phyloP scores from a whole-genome alignment of 64 coral and sea anemone genomes.

The Porites lutea region DNA sequence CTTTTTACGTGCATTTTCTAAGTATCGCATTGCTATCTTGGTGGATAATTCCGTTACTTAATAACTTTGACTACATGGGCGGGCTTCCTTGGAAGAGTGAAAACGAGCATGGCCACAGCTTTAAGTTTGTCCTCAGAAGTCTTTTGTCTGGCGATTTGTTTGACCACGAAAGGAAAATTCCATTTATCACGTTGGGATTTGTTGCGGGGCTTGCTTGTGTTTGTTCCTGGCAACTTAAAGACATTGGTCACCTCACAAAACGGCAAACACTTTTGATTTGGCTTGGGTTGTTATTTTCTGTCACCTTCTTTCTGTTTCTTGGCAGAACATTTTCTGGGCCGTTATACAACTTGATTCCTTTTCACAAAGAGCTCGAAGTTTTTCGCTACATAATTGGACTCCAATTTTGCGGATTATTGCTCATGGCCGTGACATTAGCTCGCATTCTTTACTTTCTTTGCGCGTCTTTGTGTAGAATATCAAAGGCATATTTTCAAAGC shows the following conservation, averaged over 20 bases:
- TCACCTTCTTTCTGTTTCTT: constrained; percentile 62
- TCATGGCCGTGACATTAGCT: constrained; percentile 42
- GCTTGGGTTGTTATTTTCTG: constrained; percentile 42
- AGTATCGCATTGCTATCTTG: constrained; percentile 53
- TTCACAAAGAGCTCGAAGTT: constrained; percentile 75
- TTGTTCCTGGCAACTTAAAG: background rate
- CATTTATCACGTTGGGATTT: constrained; percentile 61
- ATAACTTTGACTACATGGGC: constrained; percentile 69
- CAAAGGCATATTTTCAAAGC: background rate
- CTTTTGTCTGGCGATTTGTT: constrained; percentile 70
- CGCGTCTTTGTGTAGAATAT: constrained; percentile 35
- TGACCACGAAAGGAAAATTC: constrained; percentile 74
- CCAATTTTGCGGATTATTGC: constrained; percentile 78
- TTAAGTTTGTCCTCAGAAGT: constrained; percentile 56
- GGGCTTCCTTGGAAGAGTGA: constrained; percentile 87
- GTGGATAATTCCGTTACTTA: constrained; percentile 70
- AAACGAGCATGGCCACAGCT: constrained; percentile 47
- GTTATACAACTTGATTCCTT: constrained; percentile 79
- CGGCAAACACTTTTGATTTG: constrained; percentile 41
- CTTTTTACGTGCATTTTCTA: constrained; percentile 34
- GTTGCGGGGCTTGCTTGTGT: constrained; percentile 44
- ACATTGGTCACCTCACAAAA: background rate
- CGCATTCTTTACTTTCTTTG: constrained; percentile 45
- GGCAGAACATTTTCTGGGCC: constrained; percentile 71
- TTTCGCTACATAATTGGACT: constrained; percentile 80